Conservation (phyloP, 2,113 vertebrate species). For the Amblyopsis rosae region DNA sequence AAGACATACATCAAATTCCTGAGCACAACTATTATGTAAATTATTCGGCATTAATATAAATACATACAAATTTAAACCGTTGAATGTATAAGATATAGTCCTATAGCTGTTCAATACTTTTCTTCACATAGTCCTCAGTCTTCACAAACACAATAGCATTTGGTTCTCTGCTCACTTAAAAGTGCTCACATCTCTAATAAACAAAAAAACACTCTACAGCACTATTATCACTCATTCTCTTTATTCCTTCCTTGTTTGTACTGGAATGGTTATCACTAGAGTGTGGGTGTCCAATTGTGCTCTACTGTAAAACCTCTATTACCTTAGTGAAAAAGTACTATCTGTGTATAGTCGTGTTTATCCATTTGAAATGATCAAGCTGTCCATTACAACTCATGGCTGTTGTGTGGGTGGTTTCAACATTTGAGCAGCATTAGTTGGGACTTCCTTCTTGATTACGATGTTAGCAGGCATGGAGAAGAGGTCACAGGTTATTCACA, state of each 20-base stretch:
- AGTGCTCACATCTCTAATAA: conserved; percentile 31
- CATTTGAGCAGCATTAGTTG: not conserved
- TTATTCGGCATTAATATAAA: conserved; percentile 24
- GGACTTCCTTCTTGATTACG: not conserved
- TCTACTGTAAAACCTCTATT: conserved; percentile 18
- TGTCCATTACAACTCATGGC: not conserved
- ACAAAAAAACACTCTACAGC: not conserved
- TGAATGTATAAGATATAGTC: conserved; percentile 4
- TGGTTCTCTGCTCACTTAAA: conserved; percentile 32
- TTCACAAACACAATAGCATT: conserved; percentile 10
- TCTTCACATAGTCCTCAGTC: conserved; percentile 10
- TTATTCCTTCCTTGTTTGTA: not conserved
- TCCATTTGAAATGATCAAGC: conserved; percentile 4
- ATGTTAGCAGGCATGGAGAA: not conserved
- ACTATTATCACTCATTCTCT: not conserved
- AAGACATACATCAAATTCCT: conserved; percentile 51
- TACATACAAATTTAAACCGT: conserved; percentile 22
- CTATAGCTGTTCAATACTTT: conserved; percentile 5
- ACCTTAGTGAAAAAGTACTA: not conserved
- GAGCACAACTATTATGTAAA: conserved; percentile 46
- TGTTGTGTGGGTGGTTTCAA: not conserved
- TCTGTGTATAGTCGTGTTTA: not conserved
- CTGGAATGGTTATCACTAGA: conserved; percentile 40
- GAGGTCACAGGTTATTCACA: not conserved
- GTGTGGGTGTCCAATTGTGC: conserved; percentile 42